A percentile compares a stretch with the other conserved stretches of the same genome.
These are phyloP conservation scores for Lagodon rhomboides DNA, from an alignment of 2,797 vertebrate genomes.

Conservation along the genomic window DNA sequence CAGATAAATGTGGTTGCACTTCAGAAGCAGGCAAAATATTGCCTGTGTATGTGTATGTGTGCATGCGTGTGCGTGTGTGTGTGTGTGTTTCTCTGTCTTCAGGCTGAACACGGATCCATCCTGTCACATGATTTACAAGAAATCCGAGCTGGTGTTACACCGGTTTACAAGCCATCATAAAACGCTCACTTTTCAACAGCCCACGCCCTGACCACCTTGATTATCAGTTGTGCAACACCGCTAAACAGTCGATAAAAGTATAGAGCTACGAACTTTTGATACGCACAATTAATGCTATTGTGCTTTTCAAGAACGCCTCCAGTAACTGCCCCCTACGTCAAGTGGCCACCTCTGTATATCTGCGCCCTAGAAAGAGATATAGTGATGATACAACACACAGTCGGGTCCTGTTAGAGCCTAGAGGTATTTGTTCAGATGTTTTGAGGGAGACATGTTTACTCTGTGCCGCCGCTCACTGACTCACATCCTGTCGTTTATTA, in stretches of 20 bases:
- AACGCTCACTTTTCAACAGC: neutral
- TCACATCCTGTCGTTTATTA: slow-evolving; percentile 70
- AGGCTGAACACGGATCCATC: slow-evolving; percentile 14
- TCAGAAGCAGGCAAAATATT: neutral
- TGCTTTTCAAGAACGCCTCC: neutral
- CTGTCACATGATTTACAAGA: slow-evolving; percentile 71
- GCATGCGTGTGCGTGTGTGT: neutral
- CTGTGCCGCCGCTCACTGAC: slow-evolving; percentile 29
- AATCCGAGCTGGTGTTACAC: neutral
- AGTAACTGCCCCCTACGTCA: neutral
- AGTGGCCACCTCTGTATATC: neutral
- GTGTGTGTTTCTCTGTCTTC: slow-evolving; percentile 10
- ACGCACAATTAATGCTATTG: neutral
- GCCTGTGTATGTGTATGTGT: neutral
- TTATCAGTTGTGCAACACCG: slow-evolving; percentile 3
- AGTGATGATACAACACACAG: neutral
- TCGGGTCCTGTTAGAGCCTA: slow-evolving; percentile 3
- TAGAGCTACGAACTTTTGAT: slow-evolving; percentile 9
- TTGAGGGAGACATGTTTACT: slow-evolving; percentile 46
- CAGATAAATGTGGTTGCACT: neutral
- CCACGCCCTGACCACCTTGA: neutral
- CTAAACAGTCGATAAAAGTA: slow-evolving; percentile 15
- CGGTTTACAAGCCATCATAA: neutral
- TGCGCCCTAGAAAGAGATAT: neutral
- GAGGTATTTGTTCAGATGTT: slow-evolving; percentile 49